Evolutionary conservation across 2,797 vertebrate species (phyloP), one percentile per base, ranked within the genome.

Genomic region (Momotus momota): DNA sequence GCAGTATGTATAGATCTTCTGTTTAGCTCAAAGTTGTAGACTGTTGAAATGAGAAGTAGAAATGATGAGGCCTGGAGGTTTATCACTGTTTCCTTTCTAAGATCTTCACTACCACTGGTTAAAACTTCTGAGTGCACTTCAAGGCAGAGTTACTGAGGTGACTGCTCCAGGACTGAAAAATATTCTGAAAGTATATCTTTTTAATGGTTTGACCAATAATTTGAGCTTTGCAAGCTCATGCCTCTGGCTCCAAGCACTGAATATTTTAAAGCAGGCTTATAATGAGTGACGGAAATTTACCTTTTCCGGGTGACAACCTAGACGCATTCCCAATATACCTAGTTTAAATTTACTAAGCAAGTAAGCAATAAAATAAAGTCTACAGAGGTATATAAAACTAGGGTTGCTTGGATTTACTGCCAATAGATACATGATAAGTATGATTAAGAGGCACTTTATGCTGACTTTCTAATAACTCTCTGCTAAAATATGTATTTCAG

Each of bases 401-500:
- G n/a, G 18, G 18, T 62, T 95, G 26, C 83, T 94, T 75, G 71
- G 67, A 95, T 95, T 93, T 96, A 92, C 86, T 90, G 83, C 93
- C 60, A 88, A 23, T 79, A 94, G 88, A 88, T 70, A 66, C 83
- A 84, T 75, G 81, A 94, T 89, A 81, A 95, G 70, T 94, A 91
- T 94, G 94, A 96, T 94, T 93, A 95, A 96, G 77, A 86, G 60
- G 43, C 31, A 67, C 69, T 95, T 96, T 92, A 73, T 90, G 60
- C 77, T 88, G 90, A 84, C 81, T 95, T 96, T 69, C 75, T 92
- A 94, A 84, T 96, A 96, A 95, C 25, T 94, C 80, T 93, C 25
- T 87, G 38, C 74, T 88, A 87, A 95, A 94, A 94, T 90, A 88
- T 40, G 62, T 86, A 85, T 92, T 96, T 93, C 74, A 89, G 88